A percentile compares a stretch with the other conserved stretches of the same genome.
phyloP scores from a whole-genome alignment of 2,113 vertebrate species.

The Nipponia nippon region DNA sequence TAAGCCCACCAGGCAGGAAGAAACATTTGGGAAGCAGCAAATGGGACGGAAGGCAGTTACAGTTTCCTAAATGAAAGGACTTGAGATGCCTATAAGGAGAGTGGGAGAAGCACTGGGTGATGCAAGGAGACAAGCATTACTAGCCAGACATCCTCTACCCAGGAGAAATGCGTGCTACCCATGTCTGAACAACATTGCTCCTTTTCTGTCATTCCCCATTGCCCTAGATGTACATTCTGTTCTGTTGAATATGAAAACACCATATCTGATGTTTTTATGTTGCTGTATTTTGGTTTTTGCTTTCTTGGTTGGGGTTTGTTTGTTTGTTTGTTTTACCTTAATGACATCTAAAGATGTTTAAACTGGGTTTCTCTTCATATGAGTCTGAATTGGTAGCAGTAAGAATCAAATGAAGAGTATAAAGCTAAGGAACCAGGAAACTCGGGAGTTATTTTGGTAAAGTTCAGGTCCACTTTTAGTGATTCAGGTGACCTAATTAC shows the following conservation, averaged over 20 bases:
- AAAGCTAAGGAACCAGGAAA: background rate
- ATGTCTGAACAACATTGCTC: background rate
- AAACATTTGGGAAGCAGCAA: background rate
- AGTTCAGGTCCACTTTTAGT: background rate
- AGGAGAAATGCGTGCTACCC: background rate
- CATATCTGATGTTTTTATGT: background rate
- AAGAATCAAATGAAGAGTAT: background rate
- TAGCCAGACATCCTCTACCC: background rate
- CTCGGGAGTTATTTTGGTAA: background rate
- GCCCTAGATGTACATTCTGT: background rate
- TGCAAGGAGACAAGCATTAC: background rate
- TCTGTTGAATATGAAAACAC: background rate
- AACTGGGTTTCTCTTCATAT: background rate
- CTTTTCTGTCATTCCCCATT: background rate
- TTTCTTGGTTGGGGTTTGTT: background rate
- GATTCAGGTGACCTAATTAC: background rate
- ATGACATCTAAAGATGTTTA: background rate
- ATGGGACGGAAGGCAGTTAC: background rate
- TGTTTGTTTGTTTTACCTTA: background rate
- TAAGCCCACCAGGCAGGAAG: background rate
- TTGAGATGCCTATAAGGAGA: background rate
- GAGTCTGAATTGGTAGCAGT: background rate
- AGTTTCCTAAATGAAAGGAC: background rate
- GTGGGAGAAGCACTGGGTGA: background rate
- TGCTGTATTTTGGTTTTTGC: background rate